phyloP scores from a whole-genome alignment of 2,888 invertebrate species.

The Hemithea aestivaria region DNA sequence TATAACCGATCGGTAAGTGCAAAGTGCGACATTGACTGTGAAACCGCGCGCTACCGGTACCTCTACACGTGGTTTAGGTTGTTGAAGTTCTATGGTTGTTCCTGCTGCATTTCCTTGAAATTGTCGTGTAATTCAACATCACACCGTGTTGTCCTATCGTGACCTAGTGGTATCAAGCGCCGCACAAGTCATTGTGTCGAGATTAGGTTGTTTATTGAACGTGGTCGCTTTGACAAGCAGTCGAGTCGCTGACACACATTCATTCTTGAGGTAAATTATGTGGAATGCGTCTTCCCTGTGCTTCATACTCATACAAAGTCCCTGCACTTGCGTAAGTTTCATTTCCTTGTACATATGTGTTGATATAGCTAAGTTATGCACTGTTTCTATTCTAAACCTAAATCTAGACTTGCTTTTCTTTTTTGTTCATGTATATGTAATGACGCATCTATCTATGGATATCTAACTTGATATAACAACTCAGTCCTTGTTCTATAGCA shows the following conservation, averaged over 20 bases:
- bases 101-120: slow-evolving; percentile 49
- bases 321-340: background rate
- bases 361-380: background rate
- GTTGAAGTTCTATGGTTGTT: slow-evolving; percentile 53
- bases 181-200: slow-evolving; percentile 41
- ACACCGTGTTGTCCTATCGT: slow-evolving; percentile 32
- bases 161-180: slow-evolving; percentile 37
- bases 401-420: slow-evolving; percentile 41
- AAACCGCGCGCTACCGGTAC: slow-evolving; percentile 71
- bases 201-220: slow-evolving; percentile 71
- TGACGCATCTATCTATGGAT: slow-evolving; percentile 52
- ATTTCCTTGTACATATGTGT: slow-evolving; percentile 2
- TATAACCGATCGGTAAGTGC: slow-evolving; percentile 72
- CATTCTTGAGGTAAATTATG: slow-evolving; percentile 49
- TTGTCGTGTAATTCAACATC: slow-evolving; percentile 36
- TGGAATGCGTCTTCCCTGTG: slow-evolving; percentile 21
- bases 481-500: too few species aligned
- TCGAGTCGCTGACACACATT: slow-evolving; percentile 57
- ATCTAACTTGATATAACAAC: too few species aligned
- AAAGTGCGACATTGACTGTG: slow-evolving; percentile 55
- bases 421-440: slow-evolving; percentile 42
- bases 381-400: too few species aligned
- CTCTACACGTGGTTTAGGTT: slow-evolving; percentile 71
- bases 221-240: slow-evolving; percentile 70
- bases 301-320: slow-evolving; percentile 1